A percentile compares a stretch with the other conserved stretches of the same genome.
These are phyloP conservation scores for Leuciscus idus DNA, from an alignment of 2,113 vertebrate species.

Conservation along the genomic window DNA sequence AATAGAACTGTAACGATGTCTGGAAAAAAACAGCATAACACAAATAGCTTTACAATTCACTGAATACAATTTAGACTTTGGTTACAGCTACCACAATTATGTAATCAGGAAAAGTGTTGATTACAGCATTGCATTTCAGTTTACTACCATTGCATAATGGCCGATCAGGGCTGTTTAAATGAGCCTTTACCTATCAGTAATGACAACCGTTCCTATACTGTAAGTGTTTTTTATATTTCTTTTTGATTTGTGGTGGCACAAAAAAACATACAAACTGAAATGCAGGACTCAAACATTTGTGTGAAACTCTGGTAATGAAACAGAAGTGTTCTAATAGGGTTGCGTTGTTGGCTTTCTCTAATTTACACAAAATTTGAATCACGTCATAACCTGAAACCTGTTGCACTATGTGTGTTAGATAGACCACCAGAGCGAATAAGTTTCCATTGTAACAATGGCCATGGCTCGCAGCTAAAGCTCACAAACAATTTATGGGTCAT, in stretches of 20 bases:
- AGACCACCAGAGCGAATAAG: not conserved
- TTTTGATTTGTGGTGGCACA: not conserved
- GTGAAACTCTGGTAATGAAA: not conserved
- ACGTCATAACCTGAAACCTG: not conserved
- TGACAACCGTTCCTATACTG: not conserved
- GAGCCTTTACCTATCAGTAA: not conserved
- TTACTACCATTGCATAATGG: not conserved
- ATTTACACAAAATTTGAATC: not conserved
- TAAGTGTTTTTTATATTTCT: not conserved
- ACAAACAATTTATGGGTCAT: not conserved
- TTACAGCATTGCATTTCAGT: not conserved
- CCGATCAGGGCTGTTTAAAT: not conserved
- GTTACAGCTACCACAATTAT: not conserved
- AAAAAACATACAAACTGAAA: not conserved
- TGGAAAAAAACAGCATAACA: not conserved
- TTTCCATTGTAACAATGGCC: not conserved
- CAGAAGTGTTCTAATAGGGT: not conserved
- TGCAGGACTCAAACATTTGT: not conserved
- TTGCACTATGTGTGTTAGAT: not conserved
- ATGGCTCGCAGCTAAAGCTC: slow-evolving; percentile 8
- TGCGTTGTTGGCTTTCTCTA: not conserved
- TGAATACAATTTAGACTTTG: not conserved
- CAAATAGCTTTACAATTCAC: not conserved
- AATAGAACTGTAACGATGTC: not conserved
- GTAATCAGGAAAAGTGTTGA: not conserved